phyloP scores from a whole-genome alignment of 2,797 vertebrate species.

The Rousettus madagascariensis region DNA sequence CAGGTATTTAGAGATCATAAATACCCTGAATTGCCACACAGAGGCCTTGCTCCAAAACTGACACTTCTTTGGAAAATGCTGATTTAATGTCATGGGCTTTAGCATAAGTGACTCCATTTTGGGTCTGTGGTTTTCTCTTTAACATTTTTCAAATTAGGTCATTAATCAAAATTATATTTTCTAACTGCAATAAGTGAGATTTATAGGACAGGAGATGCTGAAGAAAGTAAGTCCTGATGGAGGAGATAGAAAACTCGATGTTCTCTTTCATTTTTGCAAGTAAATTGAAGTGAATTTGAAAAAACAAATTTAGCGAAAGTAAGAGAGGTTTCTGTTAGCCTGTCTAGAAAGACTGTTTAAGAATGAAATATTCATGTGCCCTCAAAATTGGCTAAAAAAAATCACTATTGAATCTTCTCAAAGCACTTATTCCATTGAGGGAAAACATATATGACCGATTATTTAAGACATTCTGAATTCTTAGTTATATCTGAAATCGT shows the following conservation, averaged over 20 bases:
- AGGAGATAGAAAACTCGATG: not conserved
- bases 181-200: not conserved
- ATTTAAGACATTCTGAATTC: not conserved
- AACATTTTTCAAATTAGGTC: not conserved
- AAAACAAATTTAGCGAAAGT: not conserved
- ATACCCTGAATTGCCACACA: not conserved
- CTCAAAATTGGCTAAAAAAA: not conserved
- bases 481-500: not conserved
- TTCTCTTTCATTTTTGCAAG: not conserved
- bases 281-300: not conserved
- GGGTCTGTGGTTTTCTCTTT: not conserved
- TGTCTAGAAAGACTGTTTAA: not conserved
- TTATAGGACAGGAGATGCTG: not conserved
- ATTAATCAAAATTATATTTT: conserved; percentile 48
- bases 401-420: not conserved
- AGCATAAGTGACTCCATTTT: not conserved
- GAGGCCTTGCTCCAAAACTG: not conserved
- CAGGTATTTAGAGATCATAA: not conserved
- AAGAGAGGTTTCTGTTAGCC: not conserved
- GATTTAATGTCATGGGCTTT: not conserved
- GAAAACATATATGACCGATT: not conserved
- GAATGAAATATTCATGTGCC: not conserved
- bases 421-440: not conserved
- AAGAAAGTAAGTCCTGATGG: not conserved
- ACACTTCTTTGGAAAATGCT: conserved; percentile 20